Evolutionary conservation across 2,888 invertebrate genomes (phyloP), one percentile per base, ranked within the genome.

Genomic region (Drosophila flavopinicola): DNA sequence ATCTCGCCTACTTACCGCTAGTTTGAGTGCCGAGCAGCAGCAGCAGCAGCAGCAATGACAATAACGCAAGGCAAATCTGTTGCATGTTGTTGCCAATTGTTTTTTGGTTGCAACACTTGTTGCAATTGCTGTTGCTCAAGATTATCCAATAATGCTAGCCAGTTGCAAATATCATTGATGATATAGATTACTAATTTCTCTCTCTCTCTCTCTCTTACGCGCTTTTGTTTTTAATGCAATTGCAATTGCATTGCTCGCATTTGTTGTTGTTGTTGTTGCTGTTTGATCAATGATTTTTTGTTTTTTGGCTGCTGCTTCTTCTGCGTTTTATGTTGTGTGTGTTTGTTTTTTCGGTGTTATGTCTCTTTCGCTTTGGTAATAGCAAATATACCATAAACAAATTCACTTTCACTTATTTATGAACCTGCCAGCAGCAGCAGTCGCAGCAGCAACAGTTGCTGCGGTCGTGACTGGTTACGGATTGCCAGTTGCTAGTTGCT

Each of bases 341-440:
- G 11, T 38, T 47, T 59, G 29, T 35, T 41, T 51, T 47, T 54
- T 60, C 45, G 64, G 52, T 71, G 67, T 77, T 84, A 77, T 79
- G 54, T 65, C 52, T 75, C 64, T 69, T 66, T 78, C 66, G 78
- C 78, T 80, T 78, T 82, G 78, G 78, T 78, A 78, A 78, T 78
- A 73, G 83, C 73, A 82, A 82, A 82, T 74, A 79, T 65, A 77
- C 68, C 80, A 79, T 84, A 85, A 84, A 82, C 82, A 84, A 82
- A 82, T 82, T 82, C 82, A 82, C 82, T 82, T 82, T 82, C 82
- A 82, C 82, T 82, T 82, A 82, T 82, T 80, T 80, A 78, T 78
- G 84, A 80, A 82, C 70, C 76, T 76, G 78, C 66, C 70, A 53
- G 56, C 45, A 45, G 44, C 37, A 38, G 44, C 33, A 30, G 10